These are phyloP conservation scores for Erpetoichthys calabaricus DNA, from an alignment of 2,797 vertebrate species.

Conservation along the genomic window DNA sequence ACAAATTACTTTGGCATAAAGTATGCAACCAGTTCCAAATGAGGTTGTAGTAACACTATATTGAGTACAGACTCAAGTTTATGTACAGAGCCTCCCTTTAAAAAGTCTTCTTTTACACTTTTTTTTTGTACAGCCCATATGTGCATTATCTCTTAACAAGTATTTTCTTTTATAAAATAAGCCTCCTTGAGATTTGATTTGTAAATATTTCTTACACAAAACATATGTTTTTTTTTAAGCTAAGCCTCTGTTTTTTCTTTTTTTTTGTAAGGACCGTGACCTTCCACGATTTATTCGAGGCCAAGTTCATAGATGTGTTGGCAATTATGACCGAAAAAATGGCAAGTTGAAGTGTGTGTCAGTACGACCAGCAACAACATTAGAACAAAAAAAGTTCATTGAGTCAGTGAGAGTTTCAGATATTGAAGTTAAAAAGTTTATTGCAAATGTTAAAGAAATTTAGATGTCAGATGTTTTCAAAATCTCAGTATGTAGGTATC, in stretches of 20 bases:
- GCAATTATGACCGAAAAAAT: constrained; percentile 67
- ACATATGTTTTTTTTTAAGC: constrained; percentile 3
- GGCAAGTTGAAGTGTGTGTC: constrained; percentile 74
- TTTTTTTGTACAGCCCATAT: too few species aligned
- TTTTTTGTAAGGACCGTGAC: constrained; percentile 59
- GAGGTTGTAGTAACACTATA: too few species aligned
- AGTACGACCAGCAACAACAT: constrained; percentile 59
- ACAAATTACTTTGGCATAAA: too few species aligned
- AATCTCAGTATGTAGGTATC: too few species aligned
- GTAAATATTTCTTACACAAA: too few species aligned
- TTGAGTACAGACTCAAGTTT: too few species aligned
- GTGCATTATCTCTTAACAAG: too few species aligned
- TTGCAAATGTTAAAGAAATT: constrained; percentile 38
- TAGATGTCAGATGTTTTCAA: constrained; percentile 20
- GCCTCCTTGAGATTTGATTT: too few species aligned
- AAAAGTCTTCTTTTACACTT: too few species aligned
- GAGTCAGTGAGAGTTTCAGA: constrained; percentile 66
- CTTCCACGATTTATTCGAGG: constrained; percentile 85
- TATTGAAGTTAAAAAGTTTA: constrained; percentile 60
- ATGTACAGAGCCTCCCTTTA: too few species aligned
- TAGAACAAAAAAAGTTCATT: constrained; percentile 72
- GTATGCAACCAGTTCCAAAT: too few species aligned
- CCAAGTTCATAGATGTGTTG: constrained; percentile 76
- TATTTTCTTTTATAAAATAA: too few species aligned
- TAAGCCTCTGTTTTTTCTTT: constrained; percentile 26